A percentile compares a stretch with the other conserved stretches of the same genome.
phyloP scores from a whole-genome alignment of 2,797 vertebrate genomes.

The Xerus rutilus region DNA sequence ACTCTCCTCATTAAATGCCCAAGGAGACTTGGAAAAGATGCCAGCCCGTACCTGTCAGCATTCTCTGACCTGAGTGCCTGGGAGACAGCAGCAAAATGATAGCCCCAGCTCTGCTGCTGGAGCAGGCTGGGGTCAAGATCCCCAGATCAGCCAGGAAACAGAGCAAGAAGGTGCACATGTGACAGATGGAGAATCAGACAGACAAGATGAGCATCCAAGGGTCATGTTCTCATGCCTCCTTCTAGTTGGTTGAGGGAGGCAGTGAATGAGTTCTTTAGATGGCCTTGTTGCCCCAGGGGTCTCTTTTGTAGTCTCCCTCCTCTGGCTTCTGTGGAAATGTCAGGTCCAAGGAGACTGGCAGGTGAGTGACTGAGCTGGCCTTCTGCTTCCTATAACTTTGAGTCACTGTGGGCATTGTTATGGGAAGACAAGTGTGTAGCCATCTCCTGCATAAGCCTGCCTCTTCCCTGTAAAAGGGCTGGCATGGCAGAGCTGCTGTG shows the following conservation, averaged over 20 bases:
- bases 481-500: not conserved
- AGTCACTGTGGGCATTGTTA: not conserved
- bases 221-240: not conserved
- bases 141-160: not conserved
- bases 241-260: not conserved
- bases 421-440: not conserved
- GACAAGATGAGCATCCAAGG: accelerated
- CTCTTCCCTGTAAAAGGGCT: not conserved
- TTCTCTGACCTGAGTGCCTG: not conserved
- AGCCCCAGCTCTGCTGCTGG: conserved; percentile 5
- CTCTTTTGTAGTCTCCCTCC: not conserved
- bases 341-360: not conserved
- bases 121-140: not conserved
- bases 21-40: not conserved
- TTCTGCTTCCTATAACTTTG: not conserved
- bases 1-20: conserved; percentile 28
- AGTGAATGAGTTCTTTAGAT: not conserved
- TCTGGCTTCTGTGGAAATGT: not conserved
- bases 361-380: not conserved
- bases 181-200: not conserved
- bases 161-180: not conserved
- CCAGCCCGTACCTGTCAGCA: not conserved
- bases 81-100: not conserved
- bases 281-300: not conserved
- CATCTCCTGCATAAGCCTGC: not conserved